Evolutionary conservation across 2,113 vertebrate species (phyloP), one percentile per base, ranked within the genome.

Genomic region (Hystrix cristata): DNA sequence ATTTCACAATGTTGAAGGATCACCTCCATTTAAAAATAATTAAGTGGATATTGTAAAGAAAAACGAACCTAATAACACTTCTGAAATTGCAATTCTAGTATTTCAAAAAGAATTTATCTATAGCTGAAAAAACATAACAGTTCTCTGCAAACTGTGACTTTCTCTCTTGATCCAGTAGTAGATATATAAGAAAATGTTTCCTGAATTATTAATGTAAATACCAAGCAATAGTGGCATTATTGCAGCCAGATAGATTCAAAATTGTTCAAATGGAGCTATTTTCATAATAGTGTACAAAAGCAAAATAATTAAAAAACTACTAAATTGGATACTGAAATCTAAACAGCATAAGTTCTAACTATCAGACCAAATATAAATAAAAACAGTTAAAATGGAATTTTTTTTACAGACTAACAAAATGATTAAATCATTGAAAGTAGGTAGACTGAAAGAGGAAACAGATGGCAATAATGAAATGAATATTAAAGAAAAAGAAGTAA

Each of bases 401-500:
- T 7, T 93, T 3, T 53, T 94, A 51, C 27, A 86, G 43, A 62
- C 7, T 74, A 59, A 34, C 5, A 46, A 94, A 92, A 71, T 85
- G 10, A 90, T 21, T 79, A 78, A 90, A 83, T 95, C 6, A 65
- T 38, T 64, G 9, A 69, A 96, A 79, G 6, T 64, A 59, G 78
- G 2, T 69, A 5, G 67, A 64, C 25, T 69, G 38, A 93, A 53
- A 71, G 27, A 27, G 43, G n/a, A 59, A 62, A 59, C 51, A 12
- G 31, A 31, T 1, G 9, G 7, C 3, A 83, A 60, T 72, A 38
- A 72, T 55, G 71, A 64, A 87, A 31, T 83, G 23, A 59, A 74
- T 90, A 65, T 80, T 92, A 79, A 79, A 64, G n/a, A 64, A 87
- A 92, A 96, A 80, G 5, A 59, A 85, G 57, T 74, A 80, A 74